Percentiles rank a stretch among this genome's conserved stretches.
These are phyloP conservation scores for Aphaenogaster floridana DNA, from an alignment of 1,140 invertebrate genomes.

Conservation along the genomic window DNA sequence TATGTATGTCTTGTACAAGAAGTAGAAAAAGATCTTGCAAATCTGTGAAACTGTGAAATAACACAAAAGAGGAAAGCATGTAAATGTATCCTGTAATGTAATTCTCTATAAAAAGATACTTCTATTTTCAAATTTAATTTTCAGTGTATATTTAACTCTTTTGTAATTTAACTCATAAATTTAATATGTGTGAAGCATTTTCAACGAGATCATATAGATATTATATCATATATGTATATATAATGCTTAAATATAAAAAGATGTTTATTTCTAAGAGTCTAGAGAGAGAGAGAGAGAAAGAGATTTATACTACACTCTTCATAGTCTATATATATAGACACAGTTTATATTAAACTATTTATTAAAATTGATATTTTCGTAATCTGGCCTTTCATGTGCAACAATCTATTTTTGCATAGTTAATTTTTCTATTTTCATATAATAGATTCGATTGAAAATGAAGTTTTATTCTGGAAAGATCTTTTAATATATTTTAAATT, in stretches of 20 bases:
- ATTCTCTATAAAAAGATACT: neutral
- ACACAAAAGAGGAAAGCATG: neutral
- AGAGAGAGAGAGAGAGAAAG: too few species aligned
- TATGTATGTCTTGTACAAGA: conserved; percentile 13
- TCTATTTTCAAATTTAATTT: conserved; percentile 8
- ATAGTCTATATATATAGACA: neutral
- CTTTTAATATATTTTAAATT: neutral
- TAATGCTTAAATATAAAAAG: neutral
- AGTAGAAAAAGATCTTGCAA: neutral
- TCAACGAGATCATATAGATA: neutral
- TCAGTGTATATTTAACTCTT: neutral
- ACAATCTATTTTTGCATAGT: neutral
- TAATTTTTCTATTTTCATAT: neutral
- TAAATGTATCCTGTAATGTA: neutral
- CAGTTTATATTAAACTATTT: neutral
- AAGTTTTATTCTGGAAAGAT: too few species aligned
- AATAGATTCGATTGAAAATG: neutral
- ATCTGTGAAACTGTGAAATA: conserved; percentile 37
- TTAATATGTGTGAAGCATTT: neutral
- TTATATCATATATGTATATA: neutral
- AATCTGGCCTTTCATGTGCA: too few species aligned
- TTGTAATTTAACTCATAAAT: neutral
- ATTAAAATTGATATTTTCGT: too few species aligned
- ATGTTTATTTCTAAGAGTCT: neutral
- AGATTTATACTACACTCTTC: neutral